Conservation (phyloP, 2,797 vertebrate species). For the Xenopus petersii region DNA sequence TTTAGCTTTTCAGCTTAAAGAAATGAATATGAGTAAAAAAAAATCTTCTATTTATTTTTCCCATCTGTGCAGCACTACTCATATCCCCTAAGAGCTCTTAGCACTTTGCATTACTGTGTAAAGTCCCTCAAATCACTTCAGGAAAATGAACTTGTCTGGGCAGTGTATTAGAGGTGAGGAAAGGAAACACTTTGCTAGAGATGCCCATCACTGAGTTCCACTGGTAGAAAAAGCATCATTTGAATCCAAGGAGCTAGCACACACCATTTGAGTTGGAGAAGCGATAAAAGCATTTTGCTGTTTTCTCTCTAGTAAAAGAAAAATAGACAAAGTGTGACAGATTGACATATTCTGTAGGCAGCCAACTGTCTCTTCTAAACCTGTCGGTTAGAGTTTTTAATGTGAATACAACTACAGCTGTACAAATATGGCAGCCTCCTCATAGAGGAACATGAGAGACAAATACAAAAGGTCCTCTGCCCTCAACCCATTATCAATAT, state of each 20-base stretch:
- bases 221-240: constrained; percentile 17
- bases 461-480: no score
- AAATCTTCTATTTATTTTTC: constrained; percentile 7
- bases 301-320: constrained; percentile 15
- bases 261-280: constrained; percentile 31
- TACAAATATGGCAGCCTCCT: no score
- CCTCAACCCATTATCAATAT: no score
- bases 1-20: background rate
- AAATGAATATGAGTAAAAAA: background rate
- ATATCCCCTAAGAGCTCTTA: constrained; percentile 5
- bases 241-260: constrained; percentile 6
- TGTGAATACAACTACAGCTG: no score
- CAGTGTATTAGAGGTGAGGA: constrained; percentile 17
- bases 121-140: constrained; percentile 17
- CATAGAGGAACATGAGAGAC: no score
- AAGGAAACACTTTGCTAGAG: constrained; percentile 15
- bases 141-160: constrained; percentile 23
- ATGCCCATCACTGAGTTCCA: constrained; percentile 20
- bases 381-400: no score
- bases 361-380: no score
- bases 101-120: constrained; percentile 6
- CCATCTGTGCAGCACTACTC: background rate
- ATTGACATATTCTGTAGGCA: background rate
- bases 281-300: constrained; percentile 22
- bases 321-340: constrained; percentile 30